Percentiles rank a stretch among this genome's conserved stretches.
Conservation (phyloP, 2,113 vertebrate species). For the Neodontobutis hainanensis region DNA sequence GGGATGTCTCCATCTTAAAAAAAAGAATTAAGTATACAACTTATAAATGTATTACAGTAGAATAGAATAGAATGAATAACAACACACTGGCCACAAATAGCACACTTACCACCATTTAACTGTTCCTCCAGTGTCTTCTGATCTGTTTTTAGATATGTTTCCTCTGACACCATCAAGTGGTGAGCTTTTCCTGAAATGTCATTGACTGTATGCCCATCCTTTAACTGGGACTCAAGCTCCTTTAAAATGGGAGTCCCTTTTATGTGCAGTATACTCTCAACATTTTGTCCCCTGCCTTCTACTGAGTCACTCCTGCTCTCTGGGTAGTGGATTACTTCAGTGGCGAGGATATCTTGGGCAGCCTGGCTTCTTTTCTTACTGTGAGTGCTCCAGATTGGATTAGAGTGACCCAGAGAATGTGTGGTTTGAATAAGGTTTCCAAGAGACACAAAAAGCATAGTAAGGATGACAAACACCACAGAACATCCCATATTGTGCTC, state of each 20-base stretch:
- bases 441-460: slow-evolving; percentile 25
- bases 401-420: slow-evolving; percentile 12
- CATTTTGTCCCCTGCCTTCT: slow-evolving; percentile 39
- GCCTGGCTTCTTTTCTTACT: background rate
- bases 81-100: background rate
- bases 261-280: background rate
- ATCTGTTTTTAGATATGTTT: slow-evolving; percentile 9
- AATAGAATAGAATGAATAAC: background rate
- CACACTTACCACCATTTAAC: slow-evolving; percentile 37
- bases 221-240: background rate
- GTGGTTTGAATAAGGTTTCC: slow-evolving; percentile 37
- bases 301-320: slow-evolving; percentile 17
- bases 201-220: slow-evolving; percentile 1
- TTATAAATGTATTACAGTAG: background rate
- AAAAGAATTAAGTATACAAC: slow-evolving; percentile 15
- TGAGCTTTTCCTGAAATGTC: background rate
- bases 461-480: slow-evolving; percentile 32
- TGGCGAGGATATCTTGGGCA: background rate
- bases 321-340: slow-evolving; percentile 6
- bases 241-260: slow-evolving; percentile 1
- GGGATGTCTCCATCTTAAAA: slow-evolving; percentile 32
- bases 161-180: slow-evolving; percentile 19
- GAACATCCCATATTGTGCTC: slow-evolving; percentile 38
- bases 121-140: slow-evolving; percentile 11
- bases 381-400: background rate